These are phyloP conservation scores for Eutolmus rufibarbis DNA, from an alignment of 2,888 invertebrate species.

Conservation along the genomic window DNA sequence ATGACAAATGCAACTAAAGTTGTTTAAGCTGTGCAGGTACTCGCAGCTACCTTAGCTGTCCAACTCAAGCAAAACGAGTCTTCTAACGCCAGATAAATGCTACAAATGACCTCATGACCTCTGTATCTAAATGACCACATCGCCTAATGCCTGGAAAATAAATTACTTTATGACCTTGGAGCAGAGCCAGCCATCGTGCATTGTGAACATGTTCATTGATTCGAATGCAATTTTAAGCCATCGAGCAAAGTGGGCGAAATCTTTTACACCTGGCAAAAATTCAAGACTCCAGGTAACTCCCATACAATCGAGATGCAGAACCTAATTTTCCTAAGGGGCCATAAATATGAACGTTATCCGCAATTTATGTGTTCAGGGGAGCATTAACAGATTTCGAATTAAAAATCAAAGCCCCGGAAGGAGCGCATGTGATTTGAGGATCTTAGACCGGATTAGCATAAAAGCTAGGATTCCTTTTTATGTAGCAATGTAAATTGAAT, in stretches of 20 bases:
- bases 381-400: not conserved
- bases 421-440: not conserved
- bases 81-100: not conserved
- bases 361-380: not conserved
- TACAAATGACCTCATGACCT: not conserved
- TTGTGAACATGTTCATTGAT: not conserved
- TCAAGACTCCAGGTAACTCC: not conserved
- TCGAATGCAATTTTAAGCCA: not conserved
- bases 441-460: not conserved
- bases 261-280: not conserved
- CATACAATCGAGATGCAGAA: not conserved
- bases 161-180: not conserved
- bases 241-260: not conserved
- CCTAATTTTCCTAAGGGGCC: not conserved
- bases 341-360: not conserved
- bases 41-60: not conserved
- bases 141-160: not conserved
- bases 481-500: not conserved
- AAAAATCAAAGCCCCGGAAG: not conserved
- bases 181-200: not conserved
- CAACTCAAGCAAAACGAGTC: not conserved
- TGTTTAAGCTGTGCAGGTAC: not conserved
- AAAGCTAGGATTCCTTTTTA: not conserved
- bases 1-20: not conserved
- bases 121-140: not conserved